phyloP scores from a whole-genome alignment of 2,113 vertebrate genomes.

The Eidolon helvum region DNA sequence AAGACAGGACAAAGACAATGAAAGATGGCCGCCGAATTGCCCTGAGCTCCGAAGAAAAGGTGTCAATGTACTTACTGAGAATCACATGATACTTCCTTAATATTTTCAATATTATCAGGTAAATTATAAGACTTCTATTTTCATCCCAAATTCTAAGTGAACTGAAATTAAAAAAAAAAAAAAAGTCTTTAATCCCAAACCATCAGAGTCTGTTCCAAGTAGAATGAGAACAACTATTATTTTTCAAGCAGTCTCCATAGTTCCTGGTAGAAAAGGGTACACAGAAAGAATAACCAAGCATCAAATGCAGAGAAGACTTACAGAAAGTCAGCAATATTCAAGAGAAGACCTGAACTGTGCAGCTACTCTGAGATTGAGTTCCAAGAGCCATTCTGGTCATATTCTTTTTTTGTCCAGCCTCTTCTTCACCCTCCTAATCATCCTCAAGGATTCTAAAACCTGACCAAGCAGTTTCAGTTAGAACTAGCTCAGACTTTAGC shows the following conservation, averaged over 20 bases:
- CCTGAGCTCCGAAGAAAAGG: not conserved
- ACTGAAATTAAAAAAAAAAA: not conserved
- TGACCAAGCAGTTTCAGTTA: constrained; percentile 10
- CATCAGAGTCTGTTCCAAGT: not conserved
- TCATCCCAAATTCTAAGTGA: not conserved
- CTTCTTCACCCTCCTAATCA: not conserved
- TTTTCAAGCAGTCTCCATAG: not conserved
- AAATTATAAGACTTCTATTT: not conserved
- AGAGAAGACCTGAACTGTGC: not conserved
- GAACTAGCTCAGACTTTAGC: constrained; percentile 7
- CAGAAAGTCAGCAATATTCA: not conserved
- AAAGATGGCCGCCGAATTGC: not conserved
- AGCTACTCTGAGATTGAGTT: not conserved
- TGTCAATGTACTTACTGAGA: not conserved
- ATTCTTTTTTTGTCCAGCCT: not conserved
- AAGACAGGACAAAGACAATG: not conserved
- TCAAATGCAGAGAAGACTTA: not conserved
- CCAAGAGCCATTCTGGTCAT: not conserved
- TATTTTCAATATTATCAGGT: not conserved
- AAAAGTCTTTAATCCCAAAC: not conserved
- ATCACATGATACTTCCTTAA: not conserved
- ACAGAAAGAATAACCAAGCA: not conserved
- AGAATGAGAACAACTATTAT: not conserved
- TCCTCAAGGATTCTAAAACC: constrained; percentile 4
- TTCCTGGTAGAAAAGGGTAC: not conserved